These are phyloP conservation scores for Formicarius rufipectus DNA, from an alignment of 2,113 vertebrate species.

Conservation along the genomic window DNA sequence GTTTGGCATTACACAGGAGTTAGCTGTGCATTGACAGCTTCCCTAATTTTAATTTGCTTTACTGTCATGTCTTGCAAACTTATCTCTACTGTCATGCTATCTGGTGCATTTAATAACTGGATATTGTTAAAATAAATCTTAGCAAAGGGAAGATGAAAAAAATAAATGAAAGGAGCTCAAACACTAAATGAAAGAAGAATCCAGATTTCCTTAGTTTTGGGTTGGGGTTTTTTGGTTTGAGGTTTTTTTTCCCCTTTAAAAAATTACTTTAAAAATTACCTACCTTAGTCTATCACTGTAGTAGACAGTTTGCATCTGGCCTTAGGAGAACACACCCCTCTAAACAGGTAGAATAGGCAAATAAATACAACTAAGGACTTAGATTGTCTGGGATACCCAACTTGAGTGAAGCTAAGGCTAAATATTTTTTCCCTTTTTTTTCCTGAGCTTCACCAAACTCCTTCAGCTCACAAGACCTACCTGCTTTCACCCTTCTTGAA, in stretches of 20 bases:
- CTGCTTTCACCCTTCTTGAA: neutral
- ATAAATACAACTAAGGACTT: neutral
- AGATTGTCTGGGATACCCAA: neutral
- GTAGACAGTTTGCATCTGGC: neutral
- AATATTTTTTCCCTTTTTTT: neutral
- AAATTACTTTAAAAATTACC: neutral
- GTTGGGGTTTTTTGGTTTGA: fast-evolving
- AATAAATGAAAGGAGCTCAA: neutral
- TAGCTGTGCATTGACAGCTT: neutral
- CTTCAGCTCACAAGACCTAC: neutral
- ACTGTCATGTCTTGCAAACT: conserved; percentile 34
- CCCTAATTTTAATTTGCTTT: conserved; percentile 43
- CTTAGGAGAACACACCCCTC: neutral
- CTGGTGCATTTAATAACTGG: conserved; percentile 43
- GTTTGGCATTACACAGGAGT: neutral
- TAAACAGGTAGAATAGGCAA: neutral
- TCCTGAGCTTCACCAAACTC: neutral
- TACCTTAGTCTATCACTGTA: neutral
- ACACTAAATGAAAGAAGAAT: neutral
- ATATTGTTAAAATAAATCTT: conserved; percentile 46
- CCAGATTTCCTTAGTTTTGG: neutral
- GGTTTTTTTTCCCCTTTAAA: neutral
- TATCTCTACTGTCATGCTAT: conserved; percentile 14
- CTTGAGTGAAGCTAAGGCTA: neutral
- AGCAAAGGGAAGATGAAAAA: neutral